Conservation (phyloP, 2,113 vertebrate genomes). For the Harpagus bidentatus region DNA sequence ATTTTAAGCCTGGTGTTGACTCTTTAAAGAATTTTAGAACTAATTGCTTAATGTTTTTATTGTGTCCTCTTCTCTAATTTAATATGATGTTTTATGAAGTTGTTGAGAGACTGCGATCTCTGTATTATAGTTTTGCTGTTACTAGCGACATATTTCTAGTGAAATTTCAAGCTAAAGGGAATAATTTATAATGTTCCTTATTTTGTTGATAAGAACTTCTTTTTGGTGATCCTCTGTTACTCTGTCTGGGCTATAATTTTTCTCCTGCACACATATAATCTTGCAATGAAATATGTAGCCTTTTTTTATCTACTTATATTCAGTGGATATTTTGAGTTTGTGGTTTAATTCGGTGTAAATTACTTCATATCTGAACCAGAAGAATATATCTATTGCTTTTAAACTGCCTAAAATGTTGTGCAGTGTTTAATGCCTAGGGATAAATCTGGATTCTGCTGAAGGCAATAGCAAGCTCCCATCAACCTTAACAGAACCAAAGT, state of each 20-base stretch:
- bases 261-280: not conserved
- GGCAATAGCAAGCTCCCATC: not conserved
- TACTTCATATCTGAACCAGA: not conserved
- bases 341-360: not conserved
- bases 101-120: not conserved
- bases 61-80: constrained; percentile 31
- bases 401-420: not conserved
- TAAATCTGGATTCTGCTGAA: not conserved
- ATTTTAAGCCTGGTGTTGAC: constrained; percentile 49
- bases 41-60: constrained; percentile 61
- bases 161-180: constrained; percentile 19
- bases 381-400: not conserved
- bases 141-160: not conserved
- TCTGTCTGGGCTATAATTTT: not conserved
- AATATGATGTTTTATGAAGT: not conserved
- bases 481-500: not conserved
- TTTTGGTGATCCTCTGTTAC: not conserved
- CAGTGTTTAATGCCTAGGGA: not conserved
- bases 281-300: not conserved
- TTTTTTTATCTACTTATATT: not conserved
- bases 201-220: not conserved
- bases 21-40: constrained; percentile 42
- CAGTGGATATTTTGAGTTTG: not conserved
- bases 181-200: constrained; percentile 3
- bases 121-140: not conserved